Evolutionary conservation across 2,797 vertebrate genomes (phyloP).

Genomic region (Spea hammondii): DNA sequence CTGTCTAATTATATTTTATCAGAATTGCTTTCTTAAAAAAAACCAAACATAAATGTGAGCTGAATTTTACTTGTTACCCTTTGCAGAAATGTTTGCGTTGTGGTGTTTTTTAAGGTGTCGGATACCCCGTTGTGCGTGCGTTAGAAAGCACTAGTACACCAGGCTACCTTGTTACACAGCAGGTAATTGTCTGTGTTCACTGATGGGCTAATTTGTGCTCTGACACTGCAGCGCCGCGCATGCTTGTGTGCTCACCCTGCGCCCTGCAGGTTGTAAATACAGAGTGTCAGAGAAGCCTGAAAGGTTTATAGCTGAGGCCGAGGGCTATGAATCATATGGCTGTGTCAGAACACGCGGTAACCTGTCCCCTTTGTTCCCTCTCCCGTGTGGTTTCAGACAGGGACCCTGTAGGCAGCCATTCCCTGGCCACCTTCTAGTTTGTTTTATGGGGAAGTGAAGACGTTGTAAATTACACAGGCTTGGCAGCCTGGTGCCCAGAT

Average conservation of each 20-base stretch:
- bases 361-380: slow-evolving; percentile 61
- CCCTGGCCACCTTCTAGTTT: slow-evolving; percentile 66
- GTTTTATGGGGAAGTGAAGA: slow-evolving; percentile 36
- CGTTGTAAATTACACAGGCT: slow-evolving; percentile 19
- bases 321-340: slow-evolving; percentile 76
- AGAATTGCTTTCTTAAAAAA: too few species aligned
- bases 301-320: slow-evolving; percentile 81
- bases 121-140: too few species aligned
- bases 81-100: too few species aligned
- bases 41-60: too few species aligned
- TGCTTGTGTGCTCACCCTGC: slow-evolving; percentile 58
- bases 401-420: slow-evolving; percentile 60
- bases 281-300: slow-evolving; percentile 68
- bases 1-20: too few species aligned
- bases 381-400: slow-evolving; percentile 66
- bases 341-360: slow-evolving; percentile 70
- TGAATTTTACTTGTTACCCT: too few species aligned
- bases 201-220: too few species aligned
- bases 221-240: not conserved
- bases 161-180: too few species aligned
- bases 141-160: too few species aligned
- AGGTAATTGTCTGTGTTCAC: too few species aligned
- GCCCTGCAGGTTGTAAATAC: slow-evolving; percentile 71
- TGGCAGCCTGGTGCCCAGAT: slow-evolving; percentile 25
- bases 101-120: too few species aligned